Evolutionary conservation across 2,888 invertebrate species (phyloP), one percentile per base, ranked within the genome.

Genomic region (Cheilosia pagana): DNA sequence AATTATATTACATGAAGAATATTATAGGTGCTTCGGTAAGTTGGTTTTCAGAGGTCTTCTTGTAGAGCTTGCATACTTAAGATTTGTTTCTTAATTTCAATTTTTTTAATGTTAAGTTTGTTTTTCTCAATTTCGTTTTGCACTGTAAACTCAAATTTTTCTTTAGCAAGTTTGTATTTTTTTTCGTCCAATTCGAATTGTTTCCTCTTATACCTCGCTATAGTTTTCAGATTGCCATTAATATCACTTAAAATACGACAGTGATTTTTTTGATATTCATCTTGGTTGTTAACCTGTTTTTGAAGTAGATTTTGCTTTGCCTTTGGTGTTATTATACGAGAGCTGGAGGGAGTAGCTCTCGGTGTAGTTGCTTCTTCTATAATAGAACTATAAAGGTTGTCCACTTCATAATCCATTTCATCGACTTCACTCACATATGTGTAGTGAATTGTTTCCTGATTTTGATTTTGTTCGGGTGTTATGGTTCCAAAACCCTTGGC

Each of bases 241-340:
- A 50, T 50, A 1, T 50, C 50, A 14, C 14, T 25, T 12, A 50
- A 50, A 23, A 50, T 23, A 10, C 14, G 50, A 8, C n/a, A 50
- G 3, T 21, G 14, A 10, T 50, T 50, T 12, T 21, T 12, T 3
- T 50, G 50, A 25, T 50, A 45, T 45, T 45, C 43, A 0, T 0
- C 43, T 45, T 45, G 43, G 43, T 45, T 45, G n/a, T 45, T 6
- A 45, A 50, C 50, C n/a, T 23, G 50, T 50, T 10, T 50, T 50
- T 50, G 10, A 10, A 50, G 25, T n/a, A 50, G 50, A 12, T 50
- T 10, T 50, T 23, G 23, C 25, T 50, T 25, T 50, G 23, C 23
- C 12, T 21, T 25, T 23, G 23, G 50, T 50, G 50, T 21, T 4
- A 2, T 21, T 50, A 19, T 48, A 21, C 48, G n/a, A 43, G 16